Conservation (phyloP, 1,140 invertebrate species). For the Bombus huntii region DNA sequence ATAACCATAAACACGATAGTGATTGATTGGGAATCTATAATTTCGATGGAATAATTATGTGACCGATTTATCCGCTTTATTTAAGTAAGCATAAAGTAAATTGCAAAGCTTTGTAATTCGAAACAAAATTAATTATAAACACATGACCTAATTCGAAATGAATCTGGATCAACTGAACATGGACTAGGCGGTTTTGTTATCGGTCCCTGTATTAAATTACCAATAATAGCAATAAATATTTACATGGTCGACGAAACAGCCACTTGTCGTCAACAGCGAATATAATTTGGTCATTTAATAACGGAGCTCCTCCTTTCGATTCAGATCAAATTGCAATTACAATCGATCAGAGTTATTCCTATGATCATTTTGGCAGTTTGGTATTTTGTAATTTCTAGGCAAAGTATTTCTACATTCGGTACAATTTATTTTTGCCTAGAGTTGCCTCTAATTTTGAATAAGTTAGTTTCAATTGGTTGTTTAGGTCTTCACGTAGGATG, state of each 20-base stretch:
- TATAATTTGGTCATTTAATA: no score
- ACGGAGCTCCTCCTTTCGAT: no score
- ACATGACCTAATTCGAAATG: neutral
- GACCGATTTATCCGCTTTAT: neutral
- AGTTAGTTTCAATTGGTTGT: neutral
- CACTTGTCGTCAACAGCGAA: no score
- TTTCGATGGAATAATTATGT: no score
- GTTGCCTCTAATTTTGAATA: neutral
- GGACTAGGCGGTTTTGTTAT: neutral
- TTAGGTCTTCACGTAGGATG: neutral
- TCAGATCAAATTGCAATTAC: no score
- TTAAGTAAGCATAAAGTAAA: neutral
- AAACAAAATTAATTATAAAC: neutral
- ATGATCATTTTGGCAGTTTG: no score
- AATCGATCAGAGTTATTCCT: no score
- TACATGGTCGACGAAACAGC: no score
- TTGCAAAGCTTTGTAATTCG: neutral
- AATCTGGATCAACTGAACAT: neutral
- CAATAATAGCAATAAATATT: no score
- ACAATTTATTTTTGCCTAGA: rapidly evolving
- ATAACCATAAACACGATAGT: neutral
- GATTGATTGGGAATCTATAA: neutral
- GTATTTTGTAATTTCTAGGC: no score
- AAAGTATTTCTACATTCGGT: no score
- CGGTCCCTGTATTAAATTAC: neutral